phyloP scores from a whole-genome alignment of 1,140 invertebrate genomes.

The Oscheius sp. region DNA sequence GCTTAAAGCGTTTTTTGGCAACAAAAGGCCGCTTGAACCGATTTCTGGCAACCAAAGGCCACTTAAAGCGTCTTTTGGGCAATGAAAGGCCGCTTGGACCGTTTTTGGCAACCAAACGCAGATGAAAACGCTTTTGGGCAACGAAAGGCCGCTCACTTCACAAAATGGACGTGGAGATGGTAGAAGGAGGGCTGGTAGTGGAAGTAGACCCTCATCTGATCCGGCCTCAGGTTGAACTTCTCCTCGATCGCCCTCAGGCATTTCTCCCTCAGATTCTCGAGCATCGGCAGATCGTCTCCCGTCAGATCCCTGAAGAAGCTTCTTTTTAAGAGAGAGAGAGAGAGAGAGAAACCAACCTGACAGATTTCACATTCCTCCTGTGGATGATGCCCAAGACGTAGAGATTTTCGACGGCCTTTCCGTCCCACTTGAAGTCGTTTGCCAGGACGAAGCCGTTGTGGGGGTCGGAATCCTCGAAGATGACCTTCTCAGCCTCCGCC shows the following conservation, averaged over 20 bases:
- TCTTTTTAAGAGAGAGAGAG: neutral
- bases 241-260: slow-evolving; percentile 74
- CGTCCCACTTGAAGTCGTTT: slow-evolving; percentile 92
- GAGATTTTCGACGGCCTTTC: slow-evolving; percentile 72
- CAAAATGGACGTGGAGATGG: slow-evolving; percentile 91
- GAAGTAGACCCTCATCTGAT: slow-evolving; percentile 76
- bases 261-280: slow-evolving; percentile 76
- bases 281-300: slow-evolving; percentile 73
- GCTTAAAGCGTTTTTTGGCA: no score
- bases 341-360: slow-evolving; percentile 62
- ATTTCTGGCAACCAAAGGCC: no score
- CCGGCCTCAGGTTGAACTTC: slow-evolving; percentile 73
- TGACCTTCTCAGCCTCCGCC: slow-evolving; percentile 79
- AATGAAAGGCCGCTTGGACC: no score
- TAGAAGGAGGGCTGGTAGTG: slow-evolving; percentile 97
- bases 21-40: no score
- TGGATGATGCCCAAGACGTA: slow-evolving; percentile 80
- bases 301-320: slow-evolving; percentile 71
- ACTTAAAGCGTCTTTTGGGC: no score
- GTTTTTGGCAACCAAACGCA: no score
- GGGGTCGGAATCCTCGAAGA: slow-evolving; percentile 78
- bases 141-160: slow-evolving; percentile 67
- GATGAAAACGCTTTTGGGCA: no score
- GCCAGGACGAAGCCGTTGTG: slow-evolving; percentile 80
- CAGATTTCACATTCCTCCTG: slow-evolving; percentile 73